Base-by-base conservation (phyloP, 2,113 vertebrate genomes). In the Prionailurus bengalensis region DNA sequence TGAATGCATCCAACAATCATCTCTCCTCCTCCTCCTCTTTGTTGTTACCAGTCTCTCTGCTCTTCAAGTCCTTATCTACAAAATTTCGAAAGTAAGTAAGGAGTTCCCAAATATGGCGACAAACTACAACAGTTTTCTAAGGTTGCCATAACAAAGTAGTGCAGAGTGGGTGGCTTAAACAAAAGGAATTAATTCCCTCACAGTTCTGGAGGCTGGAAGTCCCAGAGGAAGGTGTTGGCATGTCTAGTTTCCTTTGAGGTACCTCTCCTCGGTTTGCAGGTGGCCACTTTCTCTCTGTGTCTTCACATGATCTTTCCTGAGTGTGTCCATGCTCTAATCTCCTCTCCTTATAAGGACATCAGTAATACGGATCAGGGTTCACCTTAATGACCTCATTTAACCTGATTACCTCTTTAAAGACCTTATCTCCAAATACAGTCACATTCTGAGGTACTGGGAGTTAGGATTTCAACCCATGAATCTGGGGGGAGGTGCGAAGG, bases 41-140 rank as follows among this genome's bases (percentile, higher is more conserved):
- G 33, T n/a, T 84, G 3, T 33, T 55, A 63, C 23, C 73, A 31
- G 53, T 2, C 29, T 29, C 65, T 96, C 91, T 92, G 71, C 21
- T 85, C 23, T 17, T 14, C 36, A 91, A 31, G 9, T 63, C 51
- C 61, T 78, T 25, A 39, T 21, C 51, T 29, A 85, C 17, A 85
- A 78, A 79, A 63, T 82, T n/a, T 51, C 45, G 74, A 76, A 55
- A 29, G n/a, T 45, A 25, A 85, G 16, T 33, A 78, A 31, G 23
- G n/a, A 95, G 85, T 86, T 76, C 39, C 68, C 91, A 85, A 95
- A 71, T 29, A 45, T 2, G 48, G n/a, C 33, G 94, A 95, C 9
- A 82, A 13, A 58, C 36, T 68, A 36, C 29, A 7, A 58, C 3
- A 82, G 0, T 76, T 89, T 68, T 55, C 84, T 55, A 48, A 68